Evolutionary conservation across 1,140 invertebrate genomes (phyloP).

Genomic region (Spodoptera litura): DNA sequence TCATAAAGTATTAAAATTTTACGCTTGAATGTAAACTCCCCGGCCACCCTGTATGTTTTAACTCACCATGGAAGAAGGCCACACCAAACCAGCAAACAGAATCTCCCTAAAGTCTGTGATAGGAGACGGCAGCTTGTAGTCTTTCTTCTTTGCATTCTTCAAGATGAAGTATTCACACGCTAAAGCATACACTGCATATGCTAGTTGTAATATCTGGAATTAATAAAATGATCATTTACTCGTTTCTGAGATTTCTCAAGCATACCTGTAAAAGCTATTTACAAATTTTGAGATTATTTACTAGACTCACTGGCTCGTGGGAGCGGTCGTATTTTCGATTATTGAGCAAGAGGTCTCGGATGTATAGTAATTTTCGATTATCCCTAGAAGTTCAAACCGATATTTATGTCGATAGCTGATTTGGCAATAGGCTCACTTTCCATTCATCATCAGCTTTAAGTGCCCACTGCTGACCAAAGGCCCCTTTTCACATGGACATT

Average conservation of each 20-base stretch:
- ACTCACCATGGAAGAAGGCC: conserved; percentile 42
- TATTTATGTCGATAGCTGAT: too few species aligned
- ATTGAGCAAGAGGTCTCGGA: too few species aligned
- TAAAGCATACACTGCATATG: conserved; percentile 11
- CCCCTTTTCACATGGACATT: too few species aligned
- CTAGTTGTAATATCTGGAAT: conserved; percentile 47
- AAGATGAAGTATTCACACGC: conserved; percentile 37
- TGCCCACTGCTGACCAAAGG: too few species aligned
- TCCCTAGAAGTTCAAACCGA: too few species aligned
- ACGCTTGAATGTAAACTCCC: too few species aligned
- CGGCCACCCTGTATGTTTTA: background rate
- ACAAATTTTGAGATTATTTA: too few species aligned
- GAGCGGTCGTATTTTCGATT: background rate
- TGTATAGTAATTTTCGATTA: too few species aligned
- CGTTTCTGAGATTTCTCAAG: background rate
- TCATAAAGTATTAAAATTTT: too few species aligned
- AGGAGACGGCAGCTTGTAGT: conserved; percentile 31
- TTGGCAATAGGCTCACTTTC: too few species aligned
- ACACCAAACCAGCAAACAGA: conserved; percentile 29
- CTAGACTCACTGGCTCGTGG: background rate
- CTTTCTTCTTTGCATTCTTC: conserved; percentile 43
- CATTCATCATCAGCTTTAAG: too few species aligned
- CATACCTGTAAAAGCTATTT: too few species aligned
- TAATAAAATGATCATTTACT: background rate
- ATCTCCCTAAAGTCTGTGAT: conserved; percentile 32